Conservation (phyloP, 2,888 invertebrate species). For the Noctua janthe region DNA sequence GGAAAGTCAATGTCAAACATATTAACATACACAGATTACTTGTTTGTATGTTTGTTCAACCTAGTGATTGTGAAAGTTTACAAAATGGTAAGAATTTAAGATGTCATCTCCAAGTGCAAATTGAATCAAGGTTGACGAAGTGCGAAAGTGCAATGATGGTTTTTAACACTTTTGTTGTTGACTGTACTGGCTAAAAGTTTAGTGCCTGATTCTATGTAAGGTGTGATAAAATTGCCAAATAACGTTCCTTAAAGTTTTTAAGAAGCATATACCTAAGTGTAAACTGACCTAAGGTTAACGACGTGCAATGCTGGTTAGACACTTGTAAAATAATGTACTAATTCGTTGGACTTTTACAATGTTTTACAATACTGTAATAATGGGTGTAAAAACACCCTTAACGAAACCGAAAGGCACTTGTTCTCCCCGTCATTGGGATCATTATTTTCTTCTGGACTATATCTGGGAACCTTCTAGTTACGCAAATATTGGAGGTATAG, state of each 20-base stretch:
- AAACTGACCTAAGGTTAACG: background rate
- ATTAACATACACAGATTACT: slow-evolving; percentile 37
- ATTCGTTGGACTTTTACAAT: background rate
- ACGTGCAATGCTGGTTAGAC: background rate
- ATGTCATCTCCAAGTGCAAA: slow-evolving; percentile 46
- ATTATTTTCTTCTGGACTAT: too few species aligned
- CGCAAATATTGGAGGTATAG: background rate
- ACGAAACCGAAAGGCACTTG: background rate
- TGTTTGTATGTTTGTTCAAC: slow-evolving; percentile 39
- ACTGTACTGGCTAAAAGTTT: slow-evolving; percentile 20
- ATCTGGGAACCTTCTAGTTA: background rate
- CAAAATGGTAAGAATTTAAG: slow-evolving; percentile 38
- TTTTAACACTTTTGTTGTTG: slow-evolving; percentile 37
- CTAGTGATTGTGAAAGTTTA: slow-evolving; percentile 62
- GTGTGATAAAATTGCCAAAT: slow-evolving; percentile 24
- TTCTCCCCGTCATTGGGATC: background rate
- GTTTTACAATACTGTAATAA: background rate
- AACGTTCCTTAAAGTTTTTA: background rate
- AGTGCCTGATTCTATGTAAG: background rate
- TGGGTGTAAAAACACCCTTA: too few species aligned
- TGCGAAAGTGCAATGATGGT: slow-evolving; percentile 31
- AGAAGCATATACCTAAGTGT: background rate
- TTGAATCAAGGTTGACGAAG: slow-evolving; percentile 46
- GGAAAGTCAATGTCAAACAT: slow-evolving; percentile 67
- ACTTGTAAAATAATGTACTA: slow-evolving; percentile 1